Conservation (phyloP, 2,113 vertebrate genomes). For the Menidia beryllina region DNA sequence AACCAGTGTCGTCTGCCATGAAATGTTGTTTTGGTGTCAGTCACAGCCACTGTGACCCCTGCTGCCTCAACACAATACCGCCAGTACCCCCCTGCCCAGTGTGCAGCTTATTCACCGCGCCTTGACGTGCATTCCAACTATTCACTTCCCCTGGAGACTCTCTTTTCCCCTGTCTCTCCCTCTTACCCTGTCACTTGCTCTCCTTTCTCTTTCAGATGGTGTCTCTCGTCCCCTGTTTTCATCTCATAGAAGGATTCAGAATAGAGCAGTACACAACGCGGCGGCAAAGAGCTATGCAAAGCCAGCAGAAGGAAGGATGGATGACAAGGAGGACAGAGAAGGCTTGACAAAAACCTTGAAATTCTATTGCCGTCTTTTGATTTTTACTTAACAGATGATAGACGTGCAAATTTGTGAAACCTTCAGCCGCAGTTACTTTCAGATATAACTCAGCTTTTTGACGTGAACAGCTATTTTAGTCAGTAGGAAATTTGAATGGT, state of each 20-base stretch:
- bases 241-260: constrained; percentile 44
- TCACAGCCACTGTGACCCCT: constrained; percentile 78
- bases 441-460: not conserved
- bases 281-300: constrained; percentile 36
- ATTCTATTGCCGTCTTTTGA: constrained; percentile 1
- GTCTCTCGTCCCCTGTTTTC: constrained; percentile 50
- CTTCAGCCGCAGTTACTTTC: accelerated
- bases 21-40: constrained; percentile 82
- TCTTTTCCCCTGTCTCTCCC: constrained; percentile 46
- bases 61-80: constrained; percentile 78
- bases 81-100: constrained; percentile 69
- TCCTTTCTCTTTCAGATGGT: constrained; percentile 32
- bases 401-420: constrained; percentile 13
- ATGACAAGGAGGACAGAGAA: constrained; percentile 20
- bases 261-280: constrained; percentile 32
- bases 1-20: constrained; percentile 74
- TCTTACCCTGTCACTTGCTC: constrained; percentile 59
- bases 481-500: not conserved
- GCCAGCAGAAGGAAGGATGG: constrained; percentile 24
- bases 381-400: constrained; percentile 9
- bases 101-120: constrained; percentile 77
- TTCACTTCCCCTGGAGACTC: constrained; percentile 79
- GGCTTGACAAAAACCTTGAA: constrained; percentile 32
- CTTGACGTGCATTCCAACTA: constrained; percentile 76
- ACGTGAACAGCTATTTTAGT: not conserved